Conservation (phyloP, 2,888 invertebrate species). For the Scelioninae gen. 1 region DNA sequence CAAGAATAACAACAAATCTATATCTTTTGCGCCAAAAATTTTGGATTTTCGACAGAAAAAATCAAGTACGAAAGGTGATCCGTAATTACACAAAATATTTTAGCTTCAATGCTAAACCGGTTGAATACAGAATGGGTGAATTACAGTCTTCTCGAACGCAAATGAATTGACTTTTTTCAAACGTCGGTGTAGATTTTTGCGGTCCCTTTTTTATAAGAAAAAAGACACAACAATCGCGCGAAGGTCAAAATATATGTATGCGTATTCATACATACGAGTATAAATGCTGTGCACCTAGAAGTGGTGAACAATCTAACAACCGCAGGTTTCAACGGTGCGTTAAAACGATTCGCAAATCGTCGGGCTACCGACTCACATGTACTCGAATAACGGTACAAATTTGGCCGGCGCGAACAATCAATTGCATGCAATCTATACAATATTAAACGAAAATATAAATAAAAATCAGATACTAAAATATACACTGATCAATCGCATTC, state of each 20-base stretch:
- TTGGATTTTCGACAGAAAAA: conserved; percentile 47
- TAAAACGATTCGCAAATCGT: conserved; percentile 61
- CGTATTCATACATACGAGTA: conserved; percentile 10
- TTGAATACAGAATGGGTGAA: conserved; percentile 1
- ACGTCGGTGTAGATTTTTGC: not conserved
- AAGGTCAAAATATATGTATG: conserved; percentile 57
- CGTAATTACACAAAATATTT: conserved; percentile 51
- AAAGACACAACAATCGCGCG: conserved; percentile 40
- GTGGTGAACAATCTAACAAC: conserved; percentile 18
- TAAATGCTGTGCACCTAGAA: no score
- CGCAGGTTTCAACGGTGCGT: conserved; percentile 62
- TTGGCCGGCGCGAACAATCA: conserved; percentile 69
- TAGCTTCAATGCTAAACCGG: conserved; percentile 20
- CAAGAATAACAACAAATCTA: conserved; percentile 61
- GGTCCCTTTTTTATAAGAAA: conserved; percentile 51
- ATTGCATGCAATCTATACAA: conserved; percentile 53
- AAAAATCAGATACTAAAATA: no score
- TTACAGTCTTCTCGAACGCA: not conserved
- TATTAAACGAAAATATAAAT: no score
- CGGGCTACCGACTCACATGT: conserved; percentile 36
- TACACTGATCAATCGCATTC: no score
- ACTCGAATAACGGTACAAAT: conserved; percentile 68
- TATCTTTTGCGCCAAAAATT: no score
- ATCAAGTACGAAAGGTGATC: conserved; percentile 48
- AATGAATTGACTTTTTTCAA: not conserved